A percentile compares a stretch with the other conserved stretches of the same genome.
Evolutionary conservation across 2,113 vertebrate genomes (phyloP).

Genomic region (Tupaia tana): DNA sequence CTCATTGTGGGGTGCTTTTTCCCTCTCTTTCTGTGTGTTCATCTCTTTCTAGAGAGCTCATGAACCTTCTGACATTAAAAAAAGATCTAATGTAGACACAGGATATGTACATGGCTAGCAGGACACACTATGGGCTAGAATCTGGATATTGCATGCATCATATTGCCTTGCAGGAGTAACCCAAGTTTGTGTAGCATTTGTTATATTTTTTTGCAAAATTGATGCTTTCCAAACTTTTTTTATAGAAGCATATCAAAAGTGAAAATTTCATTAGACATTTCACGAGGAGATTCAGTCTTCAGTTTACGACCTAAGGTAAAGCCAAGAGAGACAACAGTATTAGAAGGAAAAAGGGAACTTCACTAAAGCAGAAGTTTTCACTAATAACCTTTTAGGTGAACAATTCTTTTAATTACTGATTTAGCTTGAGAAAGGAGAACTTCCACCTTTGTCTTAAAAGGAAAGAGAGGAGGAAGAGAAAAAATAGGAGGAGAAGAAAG

Average conservation of each 20-base stretch:
- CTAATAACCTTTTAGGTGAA: fast-evolving
- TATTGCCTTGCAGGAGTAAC: neutral
- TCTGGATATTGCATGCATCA: neutral
- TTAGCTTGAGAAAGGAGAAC: neutral
- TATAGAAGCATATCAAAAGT: neutral
- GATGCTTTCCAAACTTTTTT: neutral
- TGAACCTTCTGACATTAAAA: too few species aligned
- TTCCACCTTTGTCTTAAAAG: neutral
- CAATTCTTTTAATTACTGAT: neutral
- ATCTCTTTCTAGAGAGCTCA: too few species aligned
- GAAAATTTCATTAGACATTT: neutral
- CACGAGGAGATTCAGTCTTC: neutral
- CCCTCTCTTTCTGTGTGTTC: too few species aligned
- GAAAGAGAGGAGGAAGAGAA: neutral
- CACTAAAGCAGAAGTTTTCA: neutral
- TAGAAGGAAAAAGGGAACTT: neutral
- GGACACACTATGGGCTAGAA: neutral
- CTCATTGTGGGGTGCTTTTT: too few species aligned
- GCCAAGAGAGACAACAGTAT: neutral
- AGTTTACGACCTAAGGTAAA: neutral
- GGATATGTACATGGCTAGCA: fast-evolving
- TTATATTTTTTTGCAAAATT: neutral
- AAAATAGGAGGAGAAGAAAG: too few species aligned
- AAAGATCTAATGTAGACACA: too few species aligned
- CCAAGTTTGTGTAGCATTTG: too few species aligned